Evolutionary conservation across 2,113 vertebrate genomes (phyloP).

Genomic region (Dasyprocta punctata): DNA sequence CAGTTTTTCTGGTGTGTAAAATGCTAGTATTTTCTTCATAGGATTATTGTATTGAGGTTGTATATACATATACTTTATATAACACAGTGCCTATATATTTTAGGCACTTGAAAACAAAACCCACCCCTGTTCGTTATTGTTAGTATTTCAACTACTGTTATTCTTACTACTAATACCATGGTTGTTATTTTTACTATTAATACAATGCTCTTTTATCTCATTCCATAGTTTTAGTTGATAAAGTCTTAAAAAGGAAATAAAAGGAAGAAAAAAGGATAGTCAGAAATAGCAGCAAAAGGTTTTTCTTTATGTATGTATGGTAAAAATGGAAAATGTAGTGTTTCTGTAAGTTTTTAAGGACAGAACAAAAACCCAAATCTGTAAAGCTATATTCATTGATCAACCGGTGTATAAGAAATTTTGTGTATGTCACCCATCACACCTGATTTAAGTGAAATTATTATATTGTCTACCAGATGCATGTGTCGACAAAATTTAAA

Average conservation of each 20-base stretch:
- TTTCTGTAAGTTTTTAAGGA: not conserved
- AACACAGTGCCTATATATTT: not conserved
- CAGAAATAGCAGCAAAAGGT: not conserved
- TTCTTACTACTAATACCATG: not conserved
- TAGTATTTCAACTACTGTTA: not conserved
- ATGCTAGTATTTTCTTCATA: not conserved
- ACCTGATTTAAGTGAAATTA: not conserved
- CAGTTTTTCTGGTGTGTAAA: constrained; percentile 16
- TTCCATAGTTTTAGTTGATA: constrained; percentile 2
- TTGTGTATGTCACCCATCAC: not conserved
- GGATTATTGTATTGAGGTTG: not conserved
- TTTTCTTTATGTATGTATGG: not conserved
- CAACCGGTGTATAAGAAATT: not conserved
- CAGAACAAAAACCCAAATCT: not conserved
- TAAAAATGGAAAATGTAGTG: not conserved
- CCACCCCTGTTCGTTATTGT: not conserved
- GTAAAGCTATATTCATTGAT: not conserved
- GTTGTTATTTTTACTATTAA: not conserved
- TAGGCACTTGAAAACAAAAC: not conserved
- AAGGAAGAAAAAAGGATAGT: not conserved
- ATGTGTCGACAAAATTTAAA: not conserved
- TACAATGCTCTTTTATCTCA: not conserved
- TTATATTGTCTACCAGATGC: not conserved
- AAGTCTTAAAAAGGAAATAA: not conserved
- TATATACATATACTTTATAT: not conserved